Base-by-base conservation (phyloP, 2,888 invertebrate genomes). In the Philereme vetulata region DNA sequence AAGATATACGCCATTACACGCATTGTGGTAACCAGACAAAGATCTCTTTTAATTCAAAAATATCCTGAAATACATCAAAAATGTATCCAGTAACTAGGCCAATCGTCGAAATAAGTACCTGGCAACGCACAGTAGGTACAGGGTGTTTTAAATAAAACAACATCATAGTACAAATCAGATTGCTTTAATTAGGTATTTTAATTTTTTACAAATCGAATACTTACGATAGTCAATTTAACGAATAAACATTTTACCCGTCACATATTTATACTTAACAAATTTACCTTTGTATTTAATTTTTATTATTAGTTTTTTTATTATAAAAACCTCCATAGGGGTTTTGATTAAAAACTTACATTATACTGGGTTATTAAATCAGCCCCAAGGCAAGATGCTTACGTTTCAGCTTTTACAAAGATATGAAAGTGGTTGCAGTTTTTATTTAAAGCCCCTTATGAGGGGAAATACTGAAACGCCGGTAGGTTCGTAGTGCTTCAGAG, bases 131-230 rank as follows among this genome's bases (percentile, higher is more conserved):
- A n/a, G n/a, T n/a, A n/a, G n/a, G n/a, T 21, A 21, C 2, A 11
- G 21, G 11, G 21, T 4, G 21, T 43, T 43, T n/a, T 4, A 72
- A 90, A 88, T 85, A 70, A 92, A 90, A 92, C 88, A 70, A 77
- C 76, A 66, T 5, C 36, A 52, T 87, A 89, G 85, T 92, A 93
- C 90, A 92, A 93, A 92, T 90, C 90, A 90, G 92, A 92, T 92
- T 88, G 91, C 88, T 93, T 93, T 93, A 93, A 89, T 93, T 91
- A n/a, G n/a, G n/a, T n/a, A 86, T 82, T 85, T 86, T 86, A 91
- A 78, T 93, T 92, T 92, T 92, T 92, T 93, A 93, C 92, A 93
- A 92, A 92, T 91, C 88, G 91, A 93, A 85, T 90, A 84, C 92
- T 91, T 90, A 88, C 86, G 88, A 84, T 91, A 92, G 85, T 89